Percentiles rank a stretch among this genome's conserved stretches.
Evolutionary conservation across 2,888 invertebrate genomes (phyloP).

Genomic region (Trissolcus brochymenae): DNA sequence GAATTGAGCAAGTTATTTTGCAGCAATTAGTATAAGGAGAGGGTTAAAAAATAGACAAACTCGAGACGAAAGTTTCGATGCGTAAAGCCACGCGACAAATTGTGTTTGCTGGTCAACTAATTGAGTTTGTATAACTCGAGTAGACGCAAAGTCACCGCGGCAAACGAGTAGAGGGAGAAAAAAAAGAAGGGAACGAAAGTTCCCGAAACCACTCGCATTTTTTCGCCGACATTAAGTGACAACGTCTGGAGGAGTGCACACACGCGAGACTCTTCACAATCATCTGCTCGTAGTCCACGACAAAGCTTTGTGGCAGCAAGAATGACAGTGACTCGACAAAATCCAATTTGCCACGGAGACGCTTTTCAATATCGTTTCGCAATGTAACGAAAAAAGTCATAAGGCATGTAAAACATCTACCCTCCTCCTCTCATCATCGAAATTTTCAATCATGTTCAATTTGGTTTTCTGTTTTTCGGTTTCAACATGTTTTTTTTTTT

Average conservation of each 20-base stretch:
- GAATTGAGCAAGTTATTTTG: no score
- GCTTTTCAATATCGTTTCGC: conserved; percentile 35
- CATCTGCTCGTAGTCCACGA: conserved; percentile 24
- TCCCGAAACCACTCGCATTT: conserved; percentile 19
- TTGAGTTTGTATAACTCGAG: conserved; percentile 19
- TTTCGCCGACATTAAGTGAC: conserved; percentile 8
- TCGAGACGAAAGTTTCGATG: conserved; percentile 13
- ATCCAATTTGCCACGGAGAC: conserved; percentile 38
- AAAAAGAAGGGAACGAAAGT: not conserved
- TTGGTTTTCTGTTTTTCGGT: no score
- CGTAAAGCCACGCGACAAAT: conserved; percentile 13
- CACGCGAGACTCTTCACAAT: conserved; percentile 23
- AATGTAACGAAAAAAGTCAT: conserved; percentile 15
- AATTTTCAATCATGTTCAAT: no score
- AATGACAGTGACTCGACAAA: conserved; percentile 36
- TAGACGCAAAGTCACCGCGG: conserved; percentile 7
- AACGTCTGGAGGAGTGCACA: conserved; percentile 11
- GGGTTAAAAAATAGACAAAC: no score
- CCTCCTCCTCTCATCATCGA: no score
- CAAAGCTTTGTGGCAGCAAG: conserved; percentile 43
- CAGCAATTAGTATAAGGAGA: no score
- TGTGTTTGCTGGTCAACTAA: conserved; percentile 24
- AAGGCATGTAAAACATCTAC: not conserved
- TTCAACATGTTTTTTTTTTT: no score
- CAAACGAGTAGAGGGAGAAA: no score